A percentile compares a stretch with the other conserved stretches of the same genome.
These are phyloP conservation scores for Geothlypis trichas DNA, from an alignment of 2,113 vertebrate genomes.

Conservation along the genomic window DNA sequence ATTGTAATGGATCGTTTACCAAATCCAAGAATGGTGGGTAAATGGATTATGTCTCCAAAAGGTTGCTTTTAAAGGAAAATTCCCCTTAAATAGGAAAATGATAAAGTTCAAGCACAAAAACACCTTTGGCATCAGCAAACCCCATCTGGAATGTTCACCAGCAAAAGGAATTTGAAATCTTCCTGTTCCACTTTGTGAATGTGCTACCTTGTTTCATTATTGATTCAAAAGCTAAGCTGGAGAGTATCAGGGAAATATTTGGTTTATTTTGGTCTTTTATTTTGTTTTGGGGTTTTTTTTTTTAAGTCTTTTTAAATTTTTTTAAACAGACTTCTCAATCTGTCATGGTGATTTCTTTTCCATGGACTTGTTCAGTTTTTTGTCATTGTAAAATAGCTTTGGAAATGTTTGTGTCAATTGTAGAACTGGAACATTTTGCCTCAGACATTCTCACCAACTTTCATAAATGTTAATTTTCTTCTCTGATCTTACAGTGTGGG, in stretches of 20 bases:
- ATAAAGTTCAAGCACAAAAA: neutral
- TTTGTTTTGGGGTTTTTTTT: neutral
- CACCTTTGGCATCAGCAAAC: neutral
- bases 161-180: neutral
- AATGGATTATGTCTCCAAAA: neutral
- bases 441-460: neutral
- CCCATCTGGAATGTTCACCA: neutral
- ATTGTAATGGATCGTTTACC: neutral
- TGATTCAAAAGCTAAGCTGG: neutral
- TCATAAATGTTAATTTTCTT: neutral
- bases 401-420: neutral
- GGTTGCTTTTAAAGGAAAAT: neutral
- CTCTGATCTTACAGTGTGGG: neutral
- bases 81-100: neutral
- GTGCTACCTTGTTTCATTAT: neutral
- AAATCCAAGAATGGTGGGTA: neutral
- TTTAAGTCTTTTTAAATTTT: neutral
- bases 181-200: neutral
- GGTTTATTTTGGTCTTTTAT: neutral
- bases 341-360: neutral
- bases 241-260: neutral
- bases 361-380: no score
- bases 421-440: neutral
- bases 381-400: neutral
- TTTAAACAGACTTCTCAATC: neutral